Conservation (phyloP, 2,888 invertebrate species). For the Chydorus sphaericus region DNA sequence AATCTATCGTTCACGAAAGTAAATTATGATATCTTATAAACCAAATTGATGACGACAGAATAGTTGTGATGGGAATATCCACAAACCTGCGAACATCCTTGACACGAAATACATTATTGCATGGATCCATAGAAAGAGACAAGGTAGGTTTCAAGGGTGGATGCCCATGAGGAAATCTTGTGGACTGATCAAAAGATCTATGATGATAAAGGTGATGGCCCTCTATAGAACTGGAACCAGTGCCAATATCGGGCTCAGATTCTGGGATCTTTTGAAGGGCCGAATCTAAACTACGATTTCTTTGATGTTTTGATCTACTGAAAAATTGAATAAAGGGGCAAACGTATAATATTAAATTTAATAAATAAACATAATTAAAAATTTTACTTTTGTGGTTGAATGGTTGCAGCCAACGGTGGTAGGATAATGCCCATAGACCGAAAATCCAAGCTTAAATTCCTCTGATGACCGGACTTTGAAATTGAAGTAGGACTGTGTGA, state of each 20-base stretch:
- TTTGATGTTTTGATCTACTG: slow-evolving; percentile 46
- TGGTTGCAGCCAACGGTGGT: slow-evolving; percentile 36
- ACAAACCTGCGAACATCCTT: background rate
- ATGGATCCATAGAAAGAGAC: slow-evolving; percentile 14
- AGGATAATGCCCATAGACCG: slow-evolving; percentile 52
- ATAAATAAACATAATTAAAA: background rate
- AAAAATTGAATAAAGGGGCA: background rate
- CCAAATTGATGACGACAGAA: background rate
- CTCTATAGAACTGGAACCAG: slow-evolving; percentile 17
- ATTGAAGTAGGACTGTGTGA: slow-evolving; percentile 2
- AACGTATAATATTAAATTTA: background rate
- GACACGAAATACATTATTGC: slow-evolving; percentile 1
- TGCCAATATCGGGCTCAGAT: slow-evolving; percentile 52
- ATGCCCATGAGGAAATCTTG: slow-evolving; percentile 2
- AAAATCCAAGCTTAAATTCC: slow-evolving; percentile 78
- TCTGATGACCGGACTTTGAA: slow-evolving; percentile 43
- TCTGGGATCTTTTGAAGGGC: slow-evolving; percentile 79
- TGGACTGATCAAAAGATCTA: background rate
- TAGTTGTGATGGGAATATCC: background rate
- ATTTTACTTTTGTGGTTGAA: slow-evolving; percentile 3
- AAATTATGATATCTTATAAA: background rate
- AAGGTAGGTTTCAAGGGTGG: slow-evolving; percentile 17
- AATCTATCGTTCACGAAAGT: background rate
- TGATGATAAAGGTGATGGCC: background rate
- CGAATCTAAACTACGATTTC: slow-evolving; percentile 78